Percentiles rank a stretch among this genome's conserved stretches.
Evolutionary conservation across 2,797 vertebrate genomes (phyloP).

Genomic region (Semotilus atromaculatus): DNA sequence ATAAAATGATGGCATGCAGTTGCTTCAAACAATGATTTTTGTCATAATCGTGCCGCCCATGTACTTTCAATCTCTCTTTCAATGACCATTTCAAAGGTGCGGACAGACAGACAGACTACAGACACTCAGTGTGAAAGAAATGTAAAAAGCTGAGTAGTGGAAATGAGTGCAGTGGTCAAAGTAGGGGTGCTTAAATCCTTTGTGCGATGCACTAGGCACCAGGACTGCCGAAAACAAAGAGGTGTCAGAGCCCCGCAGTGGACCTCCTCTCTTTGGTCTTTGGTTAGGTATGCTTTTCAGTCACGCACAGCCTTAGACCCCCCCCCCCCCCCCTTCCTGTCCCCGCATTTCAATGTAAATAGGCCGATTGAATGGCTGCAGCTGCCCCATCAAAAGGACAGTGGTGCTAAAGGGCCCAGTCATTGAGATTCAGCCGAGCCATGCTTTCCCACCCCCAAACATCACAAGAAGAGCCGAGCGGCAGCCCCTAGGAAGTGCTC

Average conservation of each 20-base stretch:
- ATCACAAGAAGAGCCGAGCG: constrained; percentile 59
- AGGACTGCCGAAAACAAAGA: constrained; percentile 68
- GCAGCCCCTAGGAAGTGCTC: constrained; percentile 52
- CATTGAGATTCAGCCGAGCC: constrained; percentile 83
- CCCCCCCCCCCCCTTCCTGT: constrained; percentile 80
- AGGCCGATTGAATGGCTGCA: constrained; percentile 82
- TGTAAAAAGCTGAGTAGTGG: constrained; percentile 73
- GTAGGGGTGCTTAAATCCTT: constrained; percentile 75
- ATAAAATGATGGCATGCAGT: too few species aligned
- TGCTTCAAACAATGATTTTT: too few species aligned
- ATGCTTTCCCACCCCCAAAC: constrained; percentile 62
- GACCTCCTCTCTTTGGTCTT: constrained; percentile 73
- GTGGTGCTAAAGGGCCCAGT: constrained; percentile 75
- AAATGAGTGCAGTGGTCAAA: constrained; percentile 73
- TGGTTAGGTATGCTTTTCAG: constrained; percentile 79
- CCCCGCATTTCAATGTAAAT: constrained; percentile 87
- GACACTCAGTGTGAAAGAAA: constrained; percentile 54
- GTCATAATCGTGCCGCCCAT: too few species aligned
- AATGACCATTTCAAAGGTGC: constrained; percentile 7
- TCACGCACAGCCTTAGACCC: constrained; percentile 50
- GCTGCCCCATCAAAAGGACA: constrained; percentile 86
- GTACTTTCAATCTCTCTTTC: constrained; percentile 28
- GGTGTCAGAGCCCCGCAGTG: constrained; percentile 63
- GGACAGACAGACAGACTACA: constrained; percentile 20
- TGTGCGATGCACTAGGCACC: constrained; percentile 73